Percentiles rank a stretch among this genome's conserved stretches.
phyloP scores from a whole-genome alignment of 2,797 vertebrate genomes.

The Manis pentadactyla region DNA sequence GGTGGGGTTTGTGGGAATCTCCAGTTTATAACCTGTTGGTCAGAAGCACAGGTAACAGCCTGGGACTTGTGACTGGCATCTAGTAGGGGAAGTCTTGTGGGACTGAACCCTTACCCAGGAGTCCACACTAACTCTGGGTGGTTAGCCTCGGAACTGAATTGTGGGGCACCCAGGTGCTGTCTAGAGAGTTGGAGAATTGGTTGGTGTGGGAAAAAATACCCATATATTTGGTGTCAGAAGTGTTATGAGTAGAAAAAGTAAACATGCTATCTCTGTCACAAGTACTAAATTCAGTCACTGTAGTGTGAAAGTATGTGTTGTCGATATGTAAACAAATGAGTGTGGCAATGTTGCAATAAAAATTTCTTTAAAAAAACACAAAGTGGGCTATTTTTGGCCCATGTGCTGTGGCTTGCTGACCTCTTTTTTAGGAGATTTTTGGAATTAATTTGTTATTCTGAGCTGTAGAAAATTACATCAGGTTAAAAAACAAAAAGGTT shows the following conservation, averaged over 20 bases:
- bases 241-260: neutral
- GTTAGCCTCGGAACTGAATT: neutral
- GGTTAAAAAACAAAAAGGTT: neutral
- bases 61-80: neutral
- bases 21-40: neutral
- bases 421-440: constrained; percentile 24
- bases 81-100: neutral
- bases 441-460: neutral
- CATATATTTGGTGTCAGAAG: neutral
- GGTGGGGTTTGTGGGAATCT: neutral
- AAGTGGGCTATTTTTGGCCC: neutral
- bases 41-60: neutral
- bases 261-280: neutral
- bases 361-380: neutral
- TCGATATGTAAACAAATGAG: neutral
- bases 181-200: neutral
- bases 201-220: neutral
- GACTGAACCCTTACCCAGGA: neutral
- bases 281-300: neutral
- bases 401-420: neutral
- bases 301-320: neutral
- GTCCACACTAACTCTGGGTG: neutral
- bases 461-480: neutral
- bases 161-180: neutral
- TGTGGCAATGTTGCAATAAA: neutral